A percentile compares a stretch with the other conserved stretches of the same genome.
Evolutionary conservation across 1,140 invertebrate genomes (phyloP).

Genomic region (Elymnias hypermnestra): DNA sequence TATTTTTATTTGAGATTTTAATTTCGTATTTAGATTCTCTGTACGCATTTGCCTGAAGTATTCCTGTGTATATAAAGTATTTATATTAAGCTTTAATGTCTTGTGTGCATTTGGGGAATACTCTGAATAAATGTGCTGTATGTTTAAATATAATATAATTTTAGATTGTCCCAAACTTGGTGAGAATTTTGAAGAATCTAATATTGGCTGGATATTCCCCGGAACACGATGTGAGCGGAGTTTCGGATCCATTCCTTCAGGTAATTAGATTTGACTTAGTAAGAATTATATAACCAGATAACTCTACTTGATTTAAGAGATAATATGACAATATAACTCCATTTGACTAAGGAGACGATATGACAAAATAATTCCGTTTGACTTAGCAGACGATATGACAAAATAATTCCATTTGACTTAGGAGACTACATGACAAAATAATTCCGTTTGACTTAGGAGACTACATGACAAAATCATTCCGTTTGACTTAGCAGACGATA

Average conservation of each 20-base stretch:
- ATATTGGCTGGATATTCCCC: constrained; percentile 99
- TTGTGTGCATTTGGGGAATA: constrained; percentile 4
- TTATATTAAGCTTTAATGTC: constrained; percentile 2
- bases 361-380: too few species aligned
- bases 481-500: too few species aligned
- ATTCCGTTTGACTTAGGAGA: too few species aligned
- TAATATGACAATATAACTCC: too few species aligned
- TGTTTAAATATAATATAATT: constrained; percentile 43
- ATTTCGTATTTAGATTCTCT: constrained; percentile 3
- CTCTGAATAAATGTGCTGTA: background rate
- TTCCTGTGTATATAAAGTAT: constrained; percentile 4
- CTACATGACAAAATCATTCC: too few species aligned
- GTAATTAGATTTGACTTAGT: constrained; percentile 75
- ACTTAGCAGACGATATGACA: too few species aligned
- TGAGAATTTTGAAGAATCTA: constrained; percentile 98
- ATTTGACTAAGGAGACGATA: too few species aligned
- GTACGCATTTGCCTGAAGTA: constrained; percentile 5
- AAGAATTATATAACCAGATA: too few species aligned
- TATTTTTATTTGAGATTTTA: background rate
- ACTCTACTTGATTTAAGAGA: too few species aligned
- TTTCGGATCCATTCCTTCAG: constrained; percentile 99
- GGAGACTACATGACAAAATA: too few species aligned
- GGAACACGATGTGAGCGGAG: constrained; percentile 99
- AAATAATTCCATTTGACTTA: too few species aligned
- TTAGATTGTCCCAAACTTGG: constrained; percentile 98